Evolutionary conservation across 2,888 invertebrate genomes (phyloP).

Genomic region (Callosobruchus maculatus): DNA sequence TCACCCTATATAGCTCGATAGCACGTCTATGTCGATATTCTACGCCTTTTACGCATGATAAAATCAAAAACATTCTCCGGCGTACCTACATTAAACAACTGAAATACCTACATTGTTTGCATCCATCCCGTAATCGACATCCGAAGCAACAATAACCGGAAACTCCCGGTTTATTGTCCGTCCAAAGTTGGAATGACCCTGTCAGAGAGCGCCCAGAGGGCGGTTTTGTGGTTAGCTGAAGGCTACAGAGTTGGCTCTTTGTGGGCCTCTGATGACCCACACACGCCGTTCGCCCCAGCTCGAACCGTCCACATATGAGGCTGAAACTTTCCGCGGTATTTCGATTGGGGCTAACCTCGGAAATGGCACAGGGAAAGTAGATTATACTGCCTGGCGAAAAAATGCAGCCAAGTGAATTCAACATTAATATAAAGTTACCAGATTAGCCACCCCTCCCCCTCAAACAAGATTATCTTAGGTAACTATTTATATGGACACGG

Average conservation of each 20-base stretch:
- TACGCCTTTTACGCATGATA: no score
- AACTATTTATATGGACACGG: no score
- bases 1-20: no score
- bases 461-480: no score
- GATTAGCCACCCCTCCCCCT: no score
- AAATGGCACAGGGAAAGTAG: not conserved
- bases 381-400: no score
- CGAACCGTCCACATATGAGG: not conserved
- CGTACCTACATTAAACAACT: not conserved
- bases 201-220: not conserved
- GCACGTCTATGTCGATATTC: no score
- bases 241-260: not conserved
- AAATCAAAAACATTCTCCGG: no score
- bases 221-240: not conserved
- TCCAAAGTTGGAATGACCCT: not conserved
- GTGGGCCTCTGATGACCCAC: not conserved
- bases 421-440: no score
- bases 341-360: not conserved
- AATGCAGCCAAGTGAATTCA: no score
- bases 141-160: not conserved
- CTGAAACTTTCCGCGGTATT: not conserved
- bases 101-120: not conserved
- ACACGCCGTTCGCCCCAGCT: no score
- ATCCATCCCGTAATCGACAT: not conserved
- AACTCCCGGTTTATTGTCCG: not conserved